phyloP scores from a whole-genome alignment of 2,888 invertebrate genomes.

The Nebria salina region DNA sequence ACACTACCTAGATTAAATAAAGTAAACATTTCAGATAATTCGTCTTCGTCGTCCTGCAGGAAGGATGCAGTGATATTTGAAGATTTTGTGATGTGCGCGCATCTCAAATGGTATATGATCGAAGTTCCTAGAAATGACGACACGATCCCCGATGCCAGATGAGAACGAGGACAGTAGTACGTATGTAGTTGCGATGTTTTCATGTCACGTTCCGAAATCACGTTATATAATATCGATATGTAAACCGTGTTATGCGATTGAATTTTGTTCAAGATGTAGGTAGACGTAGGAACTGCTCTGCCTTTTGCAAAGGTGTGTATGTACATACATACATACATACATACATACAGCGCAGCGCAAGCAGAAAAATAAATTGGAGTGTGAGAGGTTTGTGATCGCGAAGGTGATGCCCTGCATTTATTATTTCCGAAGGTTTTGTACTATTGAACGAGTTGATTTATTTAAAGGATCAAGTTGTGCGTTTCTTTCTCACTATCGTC shows the following conservation, averaged over 20 bases:
- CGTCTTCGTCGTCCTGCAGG: neutral
- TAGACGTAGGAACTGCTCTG: neutral
- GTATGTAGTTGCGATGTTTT: neutral
- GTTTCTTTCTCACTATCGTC: neutral
- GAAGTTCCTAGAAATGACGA: neutral
- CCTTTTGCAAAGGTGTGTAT: neutral
- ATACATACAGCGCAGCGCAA: neutral
- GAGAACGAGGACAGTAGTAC: neutral
- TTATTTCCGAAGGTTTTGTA: neutral
- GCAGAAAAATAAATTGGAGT: neutral
- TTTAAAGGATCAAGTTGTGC: neutral
- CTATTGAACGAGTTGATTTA: neutral
- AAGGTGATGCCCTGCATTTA: neutral
- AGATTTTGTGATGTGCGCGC: neutral
- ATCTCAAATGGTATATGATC: neutral
- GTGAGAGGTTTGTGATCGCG: neutral
- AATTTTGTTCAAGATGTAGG: conserved; percentile 17
- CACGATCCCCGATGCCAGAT: neutral
- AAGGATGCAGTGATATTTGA: neutral
- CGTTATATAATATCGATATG: conserved; percentile 28
- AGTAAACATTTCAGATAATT: neutral
- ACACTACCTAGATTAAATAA: neutral
- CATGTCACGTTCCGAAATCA: neutral
- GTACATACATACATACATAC: neutral
- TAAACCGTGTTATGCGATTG: conserved; percentile 41